These are phyloP conservation scores for Holotrichia oblita DNA, from an alignment of 1,140 invertebrate genomes.

Conservation along the genomic window DNA sequence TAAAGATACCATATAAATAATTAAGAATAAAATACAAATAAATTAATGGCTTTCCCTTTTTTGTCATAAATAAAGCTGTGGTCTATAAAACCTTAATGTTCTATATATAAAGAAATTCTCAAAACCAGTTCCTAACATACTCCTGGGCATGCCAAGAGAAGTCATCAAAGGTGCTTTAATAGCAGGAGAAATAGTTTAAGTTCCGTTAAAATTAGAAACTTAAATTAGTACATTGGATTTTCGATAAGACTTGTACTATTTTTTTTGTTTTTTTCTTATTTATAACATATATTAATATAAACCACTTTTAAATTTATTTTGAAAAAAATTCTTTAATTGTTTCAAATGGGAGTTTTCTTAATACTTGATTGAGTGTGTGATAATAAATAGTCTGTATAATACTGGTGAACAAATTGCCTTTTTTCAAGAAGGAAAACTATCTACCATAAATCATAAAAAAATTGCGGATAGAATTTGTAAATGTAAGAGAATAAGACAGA, in stretches of 20 bases:
- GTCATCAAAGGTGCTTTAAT: slow-evolving; percentile 10
- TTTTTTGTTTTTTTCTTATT: neutral
- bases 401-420: no score
- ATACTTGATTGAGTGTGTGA: no score
- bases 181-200: slow-evolving; percentile 18
- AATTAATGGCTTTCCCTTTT: slow-evolving; percentile 20
- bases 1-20: neutral
- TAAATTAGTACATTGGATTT: slow-evolving; percentile 1
- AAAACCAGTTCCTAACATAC: slow-evolving; percentile 20
- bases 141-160: neutral
- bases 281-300: neutral
- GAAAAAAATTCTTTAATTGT: no score
- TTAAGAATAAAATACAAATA: neutral
- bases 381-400: no score
- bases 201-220: slow-evolving; percentile 19
- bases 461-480: no score
- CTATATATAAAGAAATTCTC: neutral
- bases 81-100: slow-evolving; percentile 15
- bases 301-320: neutral
- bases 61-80: neutral
- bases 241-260: neutral
- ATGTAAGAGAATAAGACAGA: no score
- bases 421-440: no score
- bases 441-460: no score
- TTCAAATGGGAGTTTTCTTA: no score